A percentile compares a stretch with the other conserved stretches of the same genome.
Conservation (phyloP, 1,140 invertebrate genomes). For the Cydia fagiglandana region DNA sequence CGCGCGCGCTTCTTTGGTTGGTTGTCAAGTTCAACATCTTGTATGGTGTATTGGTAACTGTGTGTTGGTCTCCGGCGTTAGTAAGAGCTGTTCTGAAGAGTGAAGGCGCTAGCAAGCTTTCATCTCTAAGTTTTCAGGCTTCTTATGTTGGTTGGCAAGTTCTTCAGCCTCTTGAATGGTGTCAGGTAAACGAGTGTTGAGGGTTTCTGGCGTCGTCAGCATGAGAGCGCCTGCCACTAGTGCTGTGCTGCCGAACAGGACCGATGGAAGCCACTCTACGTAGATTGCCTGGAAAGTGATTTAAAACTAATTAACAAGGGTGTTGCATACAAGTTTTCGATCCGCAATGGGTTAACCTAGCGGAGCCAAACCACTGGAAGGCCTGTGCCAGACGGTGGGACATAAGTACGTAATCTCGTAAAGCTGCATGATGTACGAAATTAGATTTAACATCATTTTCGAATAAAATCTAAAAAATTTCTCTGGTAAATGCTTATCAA, state of each 20-base stretch:
- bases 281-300: slow-evolving; percentile 59
- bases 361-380: too few relatives aligned
- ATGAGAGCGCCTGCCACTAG: slow-evolving; percentile 81
- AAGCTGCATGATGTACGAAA: too few relatives aligned
- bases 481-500: too few relatives aligned
- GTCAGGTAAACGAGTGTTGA: slow-evolving; percentile 82
- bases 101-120: background rate
- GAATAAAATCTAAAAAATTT: too few relatives aligned
- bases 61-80: background rate
- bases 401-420: too few relatives aligned
- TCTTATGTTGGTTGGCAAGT: slow-evolving; percentile 39
- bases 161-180: slow-evolving; percentile 82
- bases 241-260: slow-evolving; percentile 85
- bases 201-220: slow-evolving; percentile 84
- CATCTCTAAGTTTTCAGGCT: slow-evolving; percentile 11
- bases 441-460: too few relatives aligned
- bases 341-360: too few relatives aligned
- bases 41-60: too few relatives aligned
- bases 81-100: background rate
- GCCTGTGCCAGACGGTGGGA: too few relatives aligned
- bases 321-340: too few relatives aligned
- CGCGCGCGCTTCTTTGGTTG: too few relatives aligned
- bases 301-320: background rate
- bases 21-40: too few relatives aligned
- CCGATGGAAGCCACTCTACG: slow-evolving; percentile 82